Base-by-base conservation (phyloP, 2,888 invertebrate genomes). In the Cephus pulcher region DNA sequence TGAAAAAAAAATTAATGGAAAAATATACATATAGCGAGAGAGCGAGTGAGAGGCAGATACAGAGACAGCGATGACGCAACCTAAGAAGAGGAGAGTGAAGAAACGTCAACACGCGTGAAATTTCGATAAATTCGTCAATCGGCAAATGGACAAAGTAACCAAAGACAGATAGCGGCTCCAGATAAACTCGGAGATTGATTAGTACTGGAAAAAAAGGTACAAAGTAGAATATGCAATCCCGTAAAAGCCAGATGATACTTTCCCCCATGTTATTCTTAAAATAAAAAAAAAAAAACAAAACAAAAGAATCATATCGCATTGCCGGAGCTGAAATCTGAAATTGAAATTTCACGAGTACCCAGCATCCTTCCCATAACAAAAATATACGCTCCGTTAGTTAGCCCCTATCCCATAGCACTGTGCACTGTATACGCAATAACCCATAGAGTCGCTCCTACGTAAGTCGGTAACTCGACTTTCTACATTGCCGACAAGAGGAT, bases 191-290 rank as follows among this genome's bases (percentile, higher is more conserved):
- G n/a, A 33, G 75, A 80, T 82, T 69, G 77, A 75, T 82, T 82
- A 79, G 75, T 75, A 74, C 32, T 12, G n/a, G 34, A 23, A 78
- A 79, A 79, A 75, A 35, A 12, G 12, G 74, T 40, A 33, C n/a
- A 32, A 12, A 15, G 4, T 30, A 33, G 11, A 71, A 70, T n/a
- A 9, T 1, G 12, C 70, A 33, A 12, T 23, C 70, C n/a, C 9
- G 12, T 12, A 6, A 32, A 12, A 12, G 70, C 6, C 12, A 30
- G 0, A 6, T 12, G 30, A 15, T 23, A 4, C n/a, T 30, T 70
- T 70, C 6, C 2, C 1, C 82, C 80, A 79, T 81, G 78, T 83
- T 80, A 83, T 79, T 83, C 82, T 70, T 40, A 75, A 33, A 69
- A 56, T 11, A 34, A 32, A 1, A 32, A 32, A 32, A 32, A 1